Percentiles rank a stretch among this genome's conserved stretches.
Evolutionary conservation across 2,888 invertebrate species (phyloP).

Genomic region (Leucophora obtusa): DNA sequence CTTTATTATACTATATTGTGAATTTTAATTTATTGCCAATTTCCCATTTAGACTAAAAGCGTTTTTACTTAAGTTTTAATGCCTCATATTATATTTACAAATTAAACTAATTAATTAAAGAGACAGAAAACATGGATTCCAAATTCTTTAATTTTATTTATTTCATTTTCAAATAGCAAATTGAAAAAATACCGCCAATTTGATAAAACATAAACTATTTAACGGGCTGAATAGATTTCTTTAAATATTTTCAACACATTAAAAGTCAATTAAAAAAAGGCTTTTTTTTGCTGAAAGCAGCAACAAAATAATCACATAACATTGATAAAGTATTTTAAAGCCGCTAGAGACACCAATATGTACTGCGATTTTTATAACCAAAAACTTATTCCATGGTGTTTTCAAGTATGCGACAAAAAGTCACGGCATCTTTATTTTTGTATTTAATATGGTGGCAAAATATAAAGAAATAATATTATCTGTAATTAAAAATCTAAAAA

Average conservation of each 20-base stretch:
- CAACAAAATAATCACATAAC: slow-evolving; percentile 1
- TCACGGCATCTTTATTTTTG: slow-evolving; percentile 30
- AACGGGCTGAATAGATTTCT: slow-evolving; percentile 34
- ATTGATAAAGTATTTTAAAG: not conserved
- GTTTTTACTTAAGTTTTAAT: slow-evolving; percentile 16
- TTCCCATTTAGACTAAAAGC: slow-evolving; percentile 49
- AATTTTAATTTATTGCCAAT: slow-evolving; percentile 23
- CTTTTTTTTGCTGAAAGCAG: slow-evolving; percentile 1
- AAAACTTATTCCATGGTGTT: not conserved
- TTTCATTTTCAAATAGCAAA: slow-evolving; percentile 3
- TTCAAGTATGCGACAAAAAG: slow-evolving; percentile 29
- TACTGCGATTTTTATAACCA: not conserved
- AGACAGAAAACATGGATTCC: slow-evolving; percentile 19
- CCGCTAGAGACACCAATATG: not conserved
- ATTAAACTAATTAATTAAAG: slow-evolving; percentile 49
- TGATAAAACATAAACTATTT: slow-evolving; percentile 28
- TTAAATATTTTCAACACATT: slow-evolving; percentile 54
- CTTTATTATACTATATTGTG: not conserved
- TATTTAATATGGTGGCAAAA: slow-evolving; percentile 22
- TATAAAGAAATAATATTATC: slow-evolving; percentile 29
- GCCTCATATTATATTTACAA: slow-evolving; percentile 27
- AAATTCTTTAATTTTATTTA: slow-evolving; percentile 17
- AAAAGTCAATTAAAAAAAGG: slow-evolving; percentile 49
- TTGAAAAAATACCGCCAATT: slow-evolving; percentile 34
- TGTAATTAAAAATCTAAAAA: slow-evolving; percentile 57